Evolutionary conservation across 1,140 invertebrate species (phyloP), one percentile per base, ranked within the genome.

Genomic region (Mamestra configurata): DNA sequence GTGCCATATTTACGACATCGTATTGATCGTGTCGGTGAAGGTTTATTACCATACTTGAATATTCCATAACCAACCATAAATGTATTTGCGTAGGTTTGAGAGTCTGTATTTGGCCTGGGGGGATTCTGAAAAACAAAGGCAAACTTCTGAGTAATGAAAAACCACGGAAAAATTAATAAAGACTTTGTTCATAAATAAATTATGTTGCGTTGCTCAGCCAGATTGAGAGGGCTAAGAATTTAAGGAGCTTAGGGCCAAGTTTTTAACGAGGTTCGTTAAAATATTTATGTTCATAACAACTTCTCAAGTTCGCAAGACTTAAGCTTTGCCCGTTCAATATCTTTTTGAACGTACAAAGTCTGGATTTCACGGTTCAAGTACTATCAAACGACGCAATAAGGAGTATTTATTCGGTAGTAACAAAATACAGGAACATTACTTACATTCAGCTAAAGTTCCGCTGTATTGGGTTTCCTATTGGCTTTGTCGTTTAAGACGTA

Each of bases 41-140:
- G 31, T n/a, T 66, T 40, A 64, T 64, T 64, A 37, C 35, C 61
- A 66, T 64, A 55, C 61, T 66, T 66, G 61, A 66, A 37, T 66
- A 40, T 64, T 49, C 20, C 57, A 80, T 77, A 64, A 77, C 37
- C 49, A 51, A 7, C 18, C 68, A 51, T 77, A 64, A 77, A 59
- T 61, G 40, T 70, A 49, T 43, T 70, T 70, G 27, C 57, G 66
- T 64, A 37, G n/a, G 61, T 11, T 20, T 13, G 40, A 66, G 59
- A 64, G 35, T 43, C 35, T 40, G 18, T 22, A 13, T 8, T 61
- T 15, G 6, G 31, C 18, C 7, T 18, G 20, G 22, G 27, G 35
- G 35, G 27, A n/a, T 66, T 31, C 24, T 31, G 24, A 59, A 55
- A 13, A 59, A 31, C 55, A 59, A 59, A 59, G 1, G 27, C 24